Conservation (phyloP, 2,888 invertebrate genomes). For the Tipula lateralis region DNA sequence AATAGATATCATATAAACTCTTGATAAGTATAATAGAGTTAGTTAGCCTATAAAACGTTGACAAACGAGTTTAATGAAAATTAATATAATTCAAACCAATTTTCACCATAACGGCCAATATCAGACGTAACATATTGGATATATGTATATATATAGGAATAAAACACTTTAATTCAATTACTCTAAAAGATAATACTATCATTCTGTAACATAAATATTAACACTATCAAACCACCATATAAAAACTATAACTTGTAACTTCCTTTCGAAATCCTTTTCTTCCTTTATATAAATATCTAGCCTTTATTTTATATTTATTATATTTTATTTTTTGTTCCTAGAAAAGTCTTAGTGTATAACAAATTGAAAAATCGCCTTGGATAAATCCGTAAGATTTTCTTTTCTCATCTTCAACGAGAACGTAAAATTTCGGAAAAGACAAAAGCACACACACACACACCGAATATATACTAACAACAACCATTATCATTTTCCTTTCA, state of each 20-base stretch:
- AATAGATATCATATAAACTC: too few species aligned
- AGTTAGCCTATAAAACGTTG: background rate
- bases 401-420: background rate
- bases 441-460: background rate
- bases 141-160: background rate
- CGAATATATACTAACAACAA: background rate
- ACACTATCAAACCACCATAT: constrained; percentile 19
- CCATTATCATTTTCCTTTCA: constrained; percentile 19
- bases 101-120: background rate
- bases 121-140: too few species aligned
- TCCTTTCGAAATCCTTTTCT: background rate
- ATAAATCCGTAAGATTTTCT: constrained; percentile 14
- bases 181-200: constrained; percentile 24
- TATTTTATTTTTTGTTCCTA: background rate
- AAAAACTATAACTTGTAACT: constrained; percentile 19
- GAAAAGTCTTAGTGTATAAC: constrained; percentile 7
- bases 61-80: background rate
- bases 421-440: background rate
- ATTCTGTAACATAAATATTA: constrained; percentile 19
- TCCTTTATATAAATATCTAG: constrained; percentile 11
- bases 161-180: constrained; percentile 24
- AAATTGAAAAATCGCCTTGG: constrained; percentile 24
- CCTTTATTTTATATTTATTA: constrained; percentile 24
- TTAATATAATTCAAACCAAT: background rate
- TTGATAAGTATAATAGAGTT: background rate